Base-by-base conservation (phyloP, 64 coral and sea anemone species). In the Actinia equina region DNA sequence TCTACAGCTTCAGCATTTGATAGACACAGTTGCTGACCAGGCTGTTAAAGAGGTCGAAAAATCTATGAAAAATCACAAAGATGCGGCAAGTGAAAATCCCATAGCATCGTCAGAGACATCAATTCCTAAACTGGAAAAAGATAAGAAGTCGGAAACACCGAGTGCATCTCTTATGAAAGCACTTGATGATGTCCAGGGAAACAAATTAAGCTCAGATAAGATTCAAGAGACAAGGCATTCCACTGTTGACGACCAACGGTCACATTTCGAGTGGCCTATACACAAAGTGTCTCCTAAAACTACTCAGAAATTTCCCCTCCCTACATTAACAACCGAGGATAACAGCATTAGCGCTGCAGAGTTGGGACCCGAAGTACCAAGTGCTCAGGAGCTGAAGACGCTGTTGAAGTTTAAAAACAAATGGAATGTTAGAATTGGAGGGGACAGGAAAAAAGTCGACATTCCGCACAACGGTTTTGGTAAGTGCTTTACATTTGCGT, bases 21-120 rank as follows among this genome's bases (percentile, higher is more conserved):
- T 92, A 87, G 85, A 92, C 25, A 82, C 61, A 52, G 90, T 87
- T 86, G 90, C 90, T 6, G 77, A 92, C 22, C 62, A 86, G 43
- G 90, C 86, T 4, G 90, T 80, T 11, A 83, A 92, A 86, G 77
- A 92, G 53, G 90, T 92, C 9, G 86, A 86, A 20, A 53, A 80
- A 13, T 69, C 86, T 12, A 65, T 92, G 20, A 56, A 63, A 85
- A 85, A 54, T 17, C 13, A 42, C 10, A 43, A 63, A 85, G 12
- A 20, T 37, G 7, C 69, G 1, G 7, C 69, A 74, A 74, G 23
- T 74, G 41, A 3, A 74, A 6, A 14, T 12, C 61, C 9, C 5
- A 14, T 74, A 26, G 8, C 69, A 37, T 30, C 23, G 22, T 22
- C n/a, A 74, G 69, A 15, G 69, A 74, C 69, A 74, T 2, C 7